These are phyloP conservation scores for Augiades crinisus DNA, from an alignment of 2,888 invertebrate species.

Conservation along the genomic window DNA sequence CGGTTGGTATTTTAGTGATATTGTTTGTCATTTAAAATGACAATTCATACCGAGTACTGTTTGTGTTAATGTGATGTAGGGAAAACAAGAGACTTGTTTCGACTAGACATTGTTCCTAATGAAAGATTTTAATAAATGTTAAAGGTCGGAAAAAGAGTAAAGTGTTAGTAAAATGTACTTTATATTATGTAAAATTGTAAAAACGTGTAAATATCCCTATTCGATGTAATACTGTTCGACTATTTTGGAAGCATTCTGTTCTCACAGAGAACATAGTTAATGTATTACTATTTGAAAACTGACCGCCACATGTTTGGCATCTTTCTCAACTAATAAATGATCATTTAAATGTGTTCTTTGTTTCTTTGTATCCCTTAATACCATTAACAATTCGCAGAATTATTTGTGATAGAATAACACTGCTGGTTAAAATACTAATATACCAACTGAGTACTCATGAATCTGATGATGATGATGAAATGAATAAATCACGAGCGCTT, in stretches of 20 bases:
- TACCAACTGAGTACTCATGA: too few relatives aligned
- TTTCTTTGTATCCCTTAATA: too few relatives aligned
- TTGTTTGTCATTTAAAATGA: too few relatives aligned
- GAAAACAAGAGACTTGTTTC: not conserved
- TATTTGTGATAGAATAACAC: not conserved
- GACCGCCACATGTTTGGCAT: constrained; percentile 31
- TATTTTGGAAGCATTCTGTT: constrained; percentile 7
- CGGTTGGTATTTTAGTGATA: not conserved
- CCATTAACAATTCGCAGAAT: too few relatives aligned
- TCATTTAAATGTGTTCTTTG: constrained; percentile 20
- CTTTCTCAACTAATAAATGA: constrained; percentile 28
- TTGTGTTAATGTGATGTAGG: not conserved
- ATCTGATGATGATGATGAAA: too few relatives aligned
- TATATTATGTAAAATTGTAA: constrained; percentile 1
- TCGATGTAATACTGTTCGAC: constrained; percentile 2
- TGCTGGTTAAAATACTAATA: constrained; percentile 16
- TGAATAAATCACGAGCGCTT: too few relatives aligned
- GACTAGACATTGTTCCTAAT: constrained; percentile 2
- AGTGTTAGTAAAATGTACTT: not conserved
- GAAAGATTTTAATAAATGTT: not conserved
- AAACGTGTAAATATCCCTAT: constrained; percentile 12
- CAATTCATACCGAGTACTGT: not conserved
- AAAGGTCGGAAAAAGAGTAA: not conserved
- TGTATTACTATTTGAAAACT: constrained; percentile 12
- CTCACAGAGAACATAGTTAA: constrained; percentile 11